Conservation (phyloP, 2,888 invertebrate genomes). For the Drosophila mettleri region DNA sequence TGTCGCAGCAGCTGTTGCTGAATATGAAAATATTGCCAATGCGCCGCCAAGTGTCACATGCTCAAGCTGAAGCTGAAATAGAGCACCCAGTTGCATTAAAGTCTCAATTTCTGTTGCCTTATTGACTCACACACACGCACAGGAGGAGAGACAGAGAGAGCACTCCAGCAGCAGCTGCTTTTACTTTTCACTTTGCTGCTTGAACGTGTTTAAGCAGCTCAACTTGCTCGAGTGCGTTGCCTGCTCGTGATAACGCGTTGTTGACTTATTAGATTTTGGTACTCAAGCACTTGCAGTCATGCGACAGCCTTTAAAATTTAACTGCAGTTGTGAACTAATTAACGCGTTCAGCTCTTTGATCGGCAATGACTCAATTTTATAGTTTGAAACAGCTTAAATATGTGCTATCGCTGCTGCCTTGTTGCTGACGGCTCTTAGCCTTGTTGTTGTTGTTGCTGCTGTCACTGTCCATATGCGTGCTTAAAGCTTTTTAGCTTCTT, state of each 20-base stretch:
- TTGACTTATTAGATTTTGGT: constrained; percentile 30
- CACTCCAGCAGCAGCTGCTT: not conserved
- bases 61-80: constrained; percentile 15
- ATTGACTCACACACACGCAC: not conserved
- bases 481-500: not conserved
- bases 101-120: constrained; percentile 32
- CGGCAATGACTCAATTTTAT: constrained; percentile 18
- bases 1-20: constrained; percentile 43
- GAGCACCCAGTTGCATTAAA: constrained; percentile 38
- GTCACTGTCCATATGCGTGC: too few species aligned
- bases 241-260: constrained; percentile 2
- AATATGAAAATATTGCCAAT: constrained; percentile 68
- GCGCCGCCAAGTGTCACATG: constrained; percentile 5
- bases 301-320: constrained; percentile 16
- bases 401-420: not conserved
- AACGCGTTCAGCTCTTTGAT: constrained; percentile 18
- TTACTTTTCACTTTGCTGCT: not conserved
- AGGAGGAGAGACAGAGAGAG: not conserved
- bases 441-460: not conserved
- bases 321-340: constrained; percentile 37
- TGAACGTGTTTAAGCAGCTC: not conserved
- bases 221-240: constrained; percentile 3
- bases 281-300: constrained; percentile 35
- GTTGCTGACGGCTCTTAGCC: not conserved
- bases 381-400: constrained; percentile 17